Conservation (phyloP, 92 coral and sea anemone genomes). For the Meandrina meandrites region DNA sequence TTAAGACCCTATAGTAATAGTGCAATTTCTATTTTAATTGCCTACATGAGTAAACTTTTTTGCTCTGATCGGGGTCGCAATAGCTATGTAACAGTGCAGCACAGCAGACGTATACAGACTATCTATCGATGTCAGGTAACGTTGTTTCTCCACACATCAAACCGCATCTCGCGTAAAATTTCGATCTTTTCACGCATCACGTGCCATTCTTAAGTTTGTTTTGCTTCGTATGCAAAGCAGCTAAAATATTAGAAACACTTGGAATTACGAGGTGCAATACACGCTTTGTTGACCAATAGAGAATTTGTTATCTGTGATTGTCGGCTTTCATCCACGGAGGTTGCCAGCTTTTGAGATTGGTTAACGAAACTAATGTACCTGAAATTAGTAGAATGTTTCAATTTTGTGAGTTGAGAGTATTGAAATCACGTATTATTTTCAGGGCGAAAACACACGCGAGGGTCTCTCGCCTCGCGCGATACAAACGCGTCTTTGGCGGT, state of each 20-base stretch:
- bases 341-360: background rate
- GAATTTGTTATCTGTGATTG: background rate
- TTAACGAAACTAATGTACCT: background rate
- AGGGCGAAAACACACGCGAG: background rate
- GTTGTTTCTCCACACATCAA: background rate
- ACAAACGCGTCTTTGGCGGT: background rate
- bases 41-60: background rate
- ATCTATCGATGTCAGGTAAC: background rate
- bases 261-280: background rate
- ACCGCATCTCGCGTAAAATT: background rate
- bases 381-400: background rate
- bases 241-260: background rate
- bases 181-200: background rate
- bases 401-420: background rate
- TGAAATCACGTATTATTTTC: too few relatives aligned
- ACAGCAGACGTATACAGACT: too few relatives aligned
- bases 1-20: background rate
- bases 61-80: background rate
- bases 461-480: background rate
- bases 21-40: background rate
- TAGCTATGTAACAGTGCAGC: background rate
- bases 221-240: background rate
- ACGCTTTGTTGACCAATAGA: background rate
- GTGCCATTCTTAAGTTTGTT: background rate
- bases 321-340: background rate